These are phyloP conservation scores for Vandiemenella viatica DNA, from an alignment of 2,888 invertebrate genomes.

Conservation along the genomic window DNA sequence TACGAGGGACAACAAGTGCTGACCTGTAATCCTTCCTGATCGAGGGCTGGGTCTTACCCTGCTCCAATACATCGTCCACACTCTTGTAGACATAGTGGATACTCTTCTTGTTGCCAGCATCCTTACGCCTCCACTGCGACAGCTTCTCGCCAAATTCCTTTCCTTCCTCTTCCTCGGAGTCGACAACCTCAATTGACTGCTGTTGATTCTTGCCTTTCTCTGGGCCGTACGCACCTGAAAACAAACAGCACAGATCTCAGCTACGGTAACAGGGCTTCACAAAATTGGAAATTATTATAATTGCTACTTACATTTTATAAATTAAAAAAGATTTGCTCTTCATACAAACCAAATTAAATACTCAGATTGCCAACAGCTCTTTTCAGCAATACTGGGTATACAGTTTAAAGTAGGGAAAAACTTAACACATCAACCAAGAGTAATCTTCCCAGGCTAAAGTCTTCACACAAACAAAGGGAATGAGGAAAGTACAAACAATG, in stretches of 20 bases:
- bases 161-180: conserved; percentile 27
- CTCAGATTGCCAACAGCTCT: neutral
- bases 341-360: neutral
- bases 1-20: too few relatives aligned
- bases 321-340: neutral
- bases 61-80: conserved; percentile 78
- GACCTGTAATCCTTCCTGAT: conserved; percentile 15
- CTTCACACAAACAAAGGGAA: too few relatives aligned
- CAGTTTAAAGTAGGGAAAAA: too few relatives aligned
- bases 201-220: conserved; percentile 39
- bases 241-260: too few relatives aligned
- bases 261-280: neutral
- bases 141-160: conserved; percentile 30
- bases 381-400: too few relatives aligned
- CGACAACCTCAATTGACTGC: conserved; percentile 11
- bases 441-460: too few relatives aligned
- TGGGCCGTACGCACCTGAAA: conserved; percentile 64
- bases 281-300: neutral
- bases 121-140: conserved; percentile 55
- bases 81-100: conserved; percentile 69
- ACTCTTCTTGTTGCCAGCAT: conserved; percentile 33
- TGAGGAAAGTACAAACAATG: too few relatives aligned
- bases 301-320: neutral
- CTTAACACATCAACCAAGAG: too few relatives aligned
- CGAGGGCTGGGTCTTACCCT: conserved; percentile 44